These are phyloP conservation scores for Gonatopus flavifemur DNA, from an alignment of 1,140 invertebrate genomes.

Conservation along the genomic window DNA sequence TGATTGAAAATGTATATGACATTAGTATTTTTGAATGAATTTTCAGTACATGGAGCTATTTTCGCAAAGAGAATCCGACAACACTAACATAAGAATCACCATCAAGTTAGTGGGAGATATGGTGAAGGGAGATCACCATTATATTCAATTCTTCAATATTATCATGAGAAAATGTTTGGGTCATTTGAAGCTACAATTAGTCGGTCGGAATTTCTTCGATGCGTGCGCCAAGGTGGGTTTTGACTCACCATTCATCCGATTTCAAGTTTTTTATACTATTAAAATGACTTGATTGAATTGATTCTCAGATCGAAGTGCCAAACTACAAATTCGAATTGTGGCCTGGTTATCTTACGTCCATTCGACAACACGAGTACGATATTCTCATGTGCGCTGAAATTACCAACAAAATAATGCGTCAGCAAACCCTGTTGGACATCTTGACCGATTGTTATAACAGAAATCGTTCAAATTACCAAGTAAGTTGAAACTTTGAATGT, in stretches of 20 bases:
- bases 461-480: neutral
- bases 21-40: neutral
- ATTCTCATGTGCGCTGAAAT: constrained; percentile 77
- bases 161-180: constrained; percentile 72
- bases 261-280: too few species aligned
- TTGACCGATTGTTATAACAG: constrained; percentile 54
- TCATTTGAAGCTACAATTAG: constrained; percentile 65
- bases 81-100: constrained; percentile 40
- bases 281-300: too few species aligned
- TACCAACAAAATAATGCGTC: constrained; percentile 72
- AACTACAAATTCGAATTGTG: constrained; percentile 66
- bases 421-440: constrained; percentile 62
- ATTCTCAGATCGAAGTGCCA: constrained; percentile 42
- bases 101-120: constrained; percentile 48
- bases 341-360: constrained; percentile 81
- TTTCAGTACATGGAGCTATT: constrained; percentile 44
- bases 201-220: constrained; percentile 82
- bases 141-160: constrained; percentile 69
- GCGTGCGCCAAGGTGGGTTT: constrained; percentile 64
- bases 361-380: constrained; percentile 73
- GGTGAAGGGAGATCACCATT: constrained; percentile 44
- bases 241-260: constrained; percentile 10
- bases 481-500: neutral
- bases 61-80: constrained; percentile 41
- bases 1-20: too few species aligned